Base-by-base conservation (phyloP, 2,113 vertebrate species). In the Siphamia tubifer region DNA sequence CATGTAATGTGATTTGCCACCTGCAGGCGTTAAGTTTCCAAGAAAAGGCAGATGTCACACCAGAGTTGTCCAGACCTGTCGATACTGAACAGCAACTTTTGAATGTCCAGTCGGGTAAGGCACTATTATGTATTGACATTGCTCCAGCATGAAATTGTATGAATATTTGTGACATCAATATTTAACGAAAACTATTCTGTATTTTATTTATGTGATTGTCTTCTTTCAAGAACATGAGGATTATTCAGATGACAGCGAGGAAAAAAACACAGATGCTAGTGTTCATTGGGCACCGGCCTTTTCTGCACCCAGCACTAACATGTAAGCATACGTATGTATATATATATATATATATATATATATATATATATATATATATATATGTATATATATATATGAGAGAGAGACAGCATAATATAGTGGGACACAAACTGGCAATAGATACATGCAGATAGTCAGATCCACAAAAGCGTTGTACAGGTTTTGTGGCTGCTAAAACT, bases 191-290 rank as follows among this genome's bases (percentile, higher is more conserved):
- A n/a, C n/a, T n/a, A 40, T 20, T 40, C 2, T 24, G 19, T 54
- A 9, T 30, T 8, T 40, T n/a, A n/a, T 8, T 40, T n/a, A n/a
- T n/a, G n/a, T n/a, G n/a, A n/a, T n/a, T n/a, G n/a, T n/a, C n/a
- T 17, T 10, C 15, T 63, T 6, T 47, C 2, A 43, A 82, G 78
- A 61, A 31, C 38, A 27, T 62, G 42, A 48, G 17, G 27, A 31
- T 24, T 53, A 15, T 39, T 4, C 40, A 5, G 40, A 70, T 13
- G 28, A 39, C 20, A 48, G 21, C 6, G 49, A 64, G 6, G 12
- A 51, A 44, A 57, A 25, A 0, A 40, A 34, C 6, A 5, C 30
- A 8, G 48, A 68, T 32, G 32, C 66, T 27, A 27, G 38, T 43
- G 39, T 48, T 38, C 49, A 44, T 34, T 47, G 21, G 27, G 19